phyloP scores from a whole-genome alignment of 2,888 invertebrate species.

The Pemphredon lugubris region DNA sequence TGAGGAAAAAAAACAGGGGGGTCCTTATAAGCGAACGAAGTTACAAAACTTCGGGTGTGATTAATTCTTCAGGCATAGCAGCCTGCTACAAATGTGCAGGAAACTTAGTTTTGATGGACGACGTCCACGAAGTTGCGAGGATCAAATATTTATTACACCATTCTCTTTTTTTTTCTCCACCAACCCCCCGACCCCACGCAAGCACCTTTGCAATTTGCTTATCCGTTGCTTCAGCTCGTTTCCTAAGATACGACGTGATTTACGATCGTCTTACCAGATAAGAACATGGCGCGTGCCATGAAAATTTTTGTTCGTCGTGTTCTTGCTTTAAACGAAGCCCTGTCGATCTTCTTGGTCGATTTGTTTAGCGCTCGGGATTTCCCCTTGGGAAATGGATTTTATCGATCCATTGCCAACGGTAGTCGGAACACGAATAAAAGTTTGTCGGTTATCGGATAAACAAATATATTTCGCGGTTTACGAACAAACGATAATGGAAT shows the following conservation, averaged over 20 bases:
- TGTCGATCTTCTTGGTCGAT: background rate
- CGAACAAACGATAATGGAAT: no score
- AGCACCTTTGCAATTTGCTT: background rate
- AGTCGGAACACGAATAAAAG: background rate
- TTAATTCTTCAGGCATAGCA: conserved; percentile 33
- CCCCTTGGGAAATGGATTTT: background rate
- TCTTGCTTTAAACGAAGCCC: background rate
- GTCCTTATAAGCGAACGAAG: conserved; percentile 16
- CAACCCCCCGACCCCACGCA: background rate
- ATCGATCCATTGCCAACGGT: no score
- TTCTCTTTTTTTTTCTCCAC: background rate
- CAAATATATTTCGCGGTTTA: background rate
- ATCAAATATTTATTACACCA: conserved; percentile 41
- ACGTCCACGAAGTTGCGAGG: conserved; percentile 29
- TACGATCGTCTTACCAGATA: background rate
- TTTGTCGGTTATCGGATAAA: no score
- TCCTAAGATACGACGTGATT: background rate
- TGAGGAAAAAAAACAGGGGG: conserved; percentile 10
- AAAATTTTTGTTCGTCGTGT: background rate
- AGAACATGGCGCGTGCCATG: background rate
- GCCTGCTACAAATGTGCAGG: conserved; percentile 21
- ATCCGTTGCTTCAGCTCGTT: background rate
- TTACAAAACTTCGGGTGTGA: conserved; percentile 20
- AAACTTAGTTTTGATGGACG: conserved; percentile 37
- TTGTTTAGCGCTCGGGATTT: background rate